A percentile compares a stretch with the other conserved stretches of the same genome.
phyloP scores from a whole-genome alignment of 92 coral and sea anemone species.

The Galaxea fascicularis region DNA sequence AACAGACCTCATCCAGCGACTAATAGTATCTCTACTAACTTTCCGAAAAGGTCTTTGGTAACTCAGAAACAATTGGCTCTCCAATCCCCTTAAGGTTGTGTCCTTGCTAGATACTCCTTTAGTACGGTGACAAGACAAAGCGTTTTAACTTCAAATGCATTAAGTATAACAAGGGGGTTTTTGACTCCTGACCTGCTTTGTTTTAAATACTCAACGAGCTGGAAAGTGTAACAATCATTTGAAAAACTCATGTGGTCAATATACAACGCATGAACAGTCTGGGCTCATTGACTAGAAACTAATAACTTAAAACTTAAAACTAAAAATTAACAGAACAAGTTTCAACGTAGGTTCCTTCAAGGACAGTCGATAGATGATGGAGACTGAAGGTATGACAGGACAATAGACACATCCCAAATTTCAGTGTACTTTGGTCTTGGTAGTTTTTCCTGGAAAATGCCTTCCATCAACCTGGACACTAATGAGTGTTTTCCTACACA shows the following conservation, averaged over 20 bases:
- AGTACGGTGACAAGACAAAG: constrained; percentile 44
- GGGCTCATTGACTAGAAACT: no score
- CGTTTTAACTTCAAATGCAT: constrained; percentile 22
- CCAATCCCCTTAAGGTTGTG: no score
- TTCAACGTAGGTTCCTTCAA: constrained; percentile 55
- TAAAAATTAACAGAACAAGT: no score
- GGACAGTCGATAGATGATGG: constrained; percentile 8
- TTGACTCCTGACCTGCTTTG: neutral
- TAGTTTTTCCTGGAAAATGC: constrained; percentile 17
- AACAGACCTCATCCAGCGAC: neutral
- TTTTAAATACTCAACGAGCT: constrained; percentile 23
- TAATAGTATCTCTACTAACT: constrained; percentile 1
- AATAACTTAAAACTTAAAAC: no score
- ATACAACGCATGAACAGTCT: no score
- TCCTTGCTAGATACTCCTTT: no score
- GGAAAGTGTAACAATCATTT: constrained; percentile 27
- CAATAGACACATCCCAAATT: neutral
- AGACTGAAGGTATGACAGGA: no score
- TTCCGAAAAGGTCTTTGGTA: constrained; percentile 11
- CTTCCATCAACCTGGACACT: no score
- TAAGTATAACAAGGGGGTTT: constrained; percentile 26
- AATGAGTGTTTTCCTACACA: no score
- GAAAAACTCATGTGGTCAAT: constrained; percentile 36
- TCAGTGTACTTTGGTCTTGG: constrained; percentile 22
- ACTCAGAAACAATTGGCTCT: no score